Percentiles rank a stretch among this genome's conserved stretches.
Conservation (phyloP, 2,113 vertebrate genomes). For the Tenrec ecaudatus region DNA sequence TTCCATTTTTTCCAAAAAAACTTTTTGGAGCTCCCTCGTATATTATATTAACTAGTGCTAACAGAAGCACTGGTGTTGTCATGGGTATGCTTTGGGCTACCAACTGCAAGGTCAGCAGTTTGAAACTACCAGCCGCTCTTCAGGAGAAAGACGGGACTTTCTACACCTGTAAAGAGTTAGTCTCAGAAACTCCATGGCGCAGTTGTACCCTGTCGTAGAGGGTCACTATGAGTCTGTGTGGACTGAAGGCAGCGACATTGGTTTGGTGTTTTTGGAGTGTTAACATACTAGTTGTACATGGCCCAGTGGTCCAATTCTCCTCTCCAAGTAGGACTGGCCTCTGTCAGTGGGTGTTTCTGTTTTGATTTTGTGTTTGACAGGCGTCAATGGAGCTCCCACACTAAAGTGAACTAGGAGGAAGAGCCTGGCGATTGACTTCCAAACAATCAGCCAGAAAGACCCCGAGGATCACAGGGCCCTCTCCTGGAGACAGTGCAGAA, state of each 20-base stretch:
- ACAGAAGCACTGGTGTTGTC: too few species aligned
- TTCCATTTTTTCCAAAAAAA: too few species aligned
- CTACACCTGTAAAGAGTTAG: too few species aligned
- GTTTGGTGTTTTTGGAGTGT: background rate
- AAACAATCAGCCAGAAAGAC: background rate
- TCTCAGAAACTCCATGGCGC: too few species aligned
- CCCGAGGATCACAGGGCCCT: background rate
- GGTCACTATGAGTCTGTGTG: background rate
- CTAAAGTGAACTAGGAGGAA: background rate
- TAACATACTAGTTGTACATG: background rate
- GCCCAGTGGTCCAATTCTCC: background rate
- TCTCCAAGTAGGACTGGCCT: background rate
- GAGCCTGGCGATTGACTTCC: background rate
- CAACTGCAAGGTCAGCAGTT: too few species aligned
- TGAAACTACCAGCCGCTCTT: too few species aligned
- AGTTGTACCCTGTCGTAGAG: background rate
- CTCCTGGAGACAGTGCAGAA: background rate
- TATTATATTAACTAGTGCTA: too few species aligned
- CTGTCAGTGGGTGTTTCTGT: background rate
- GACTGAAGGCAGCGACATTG: background rate
- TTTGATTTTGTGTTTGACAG: background rate
- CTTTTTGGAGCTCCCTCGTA: too few species aligned
- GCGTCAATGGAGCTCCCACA: background rate
- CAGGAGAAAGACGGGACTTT: too few species aligned
- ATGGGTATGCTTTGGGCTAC: background rate